phyloP scores from a whole-genome alignment of 2,888 invertebrate genomes.

The Graphium colonna region DNA sequence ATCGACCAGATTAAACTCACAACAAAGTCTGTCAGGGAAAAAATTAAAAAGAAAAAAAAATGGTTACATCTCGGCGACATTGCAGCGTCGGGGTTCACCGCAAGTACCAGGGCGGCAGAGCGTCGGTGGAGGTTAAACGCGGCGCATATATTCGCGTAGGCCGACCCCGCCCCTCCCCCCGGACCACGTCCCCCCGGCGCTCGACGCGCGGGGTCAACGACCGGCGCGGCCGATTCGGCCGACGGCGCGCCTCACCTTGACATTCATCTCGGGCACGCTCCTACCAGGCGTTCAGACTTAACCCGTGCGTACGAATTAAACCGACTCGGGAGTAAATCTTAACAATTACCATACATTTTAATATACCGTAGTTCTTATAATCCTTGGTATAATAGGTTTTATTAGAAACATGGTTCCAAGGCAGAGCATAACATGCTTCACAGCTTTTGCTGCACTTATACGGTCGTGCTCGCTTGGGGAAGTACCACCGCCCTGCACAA shows the following conservation, averaged over 20 bases:
- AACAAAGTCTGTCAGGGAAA: too few relatives aligned
- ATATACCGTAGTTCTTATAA: too few relatives aligned
- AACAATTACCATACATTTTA: too few relatives aligned
- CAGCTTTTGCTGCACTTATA: too few relatives aligned
- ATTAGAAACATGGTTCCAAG: too few relatives aligned
- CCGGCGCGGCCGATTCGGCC: constrained; percentile 74
- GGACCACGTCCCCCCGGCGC: constrained; percentile 40
- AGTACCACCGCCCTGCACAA: too few relatives aligned
- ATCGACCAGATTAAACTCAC: too few relatives aligned
- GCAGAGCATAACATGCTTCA: too few relatives aligned
- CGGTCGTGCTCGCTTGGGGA: too few relatives aligned
- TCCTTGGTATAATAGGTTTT: too few relatives aligned
- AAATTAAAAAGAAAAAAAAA: constrained; percentile 13
- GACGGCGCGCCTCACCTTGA: constrained; percentile 78
- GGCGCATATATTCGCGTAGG: constrained; percentile 76
- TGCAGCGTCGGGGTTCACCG: constrained; percentile 32
- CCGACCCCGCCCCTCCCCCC: constrained; percentile 52
- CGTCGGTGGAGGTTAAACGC: constrained; percentile 61
- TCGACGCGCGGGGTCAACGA: constrained; percentile 63
- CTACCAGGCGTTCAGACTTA: constrained; percentile 68
- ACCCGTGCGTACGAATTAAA: constrained; percentile 60
- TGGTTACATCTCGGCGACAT: constrained; percentile 20
- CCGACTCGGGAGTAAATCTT: too few relatives aligned
- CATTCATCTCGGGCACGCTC: constrained; percentile 76
- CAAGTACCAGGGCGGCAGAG: constrained; percentile 66